Conservation (phyloP, 2,797 vertebrate genomes). For the Epinephelus coioides region DNA sequence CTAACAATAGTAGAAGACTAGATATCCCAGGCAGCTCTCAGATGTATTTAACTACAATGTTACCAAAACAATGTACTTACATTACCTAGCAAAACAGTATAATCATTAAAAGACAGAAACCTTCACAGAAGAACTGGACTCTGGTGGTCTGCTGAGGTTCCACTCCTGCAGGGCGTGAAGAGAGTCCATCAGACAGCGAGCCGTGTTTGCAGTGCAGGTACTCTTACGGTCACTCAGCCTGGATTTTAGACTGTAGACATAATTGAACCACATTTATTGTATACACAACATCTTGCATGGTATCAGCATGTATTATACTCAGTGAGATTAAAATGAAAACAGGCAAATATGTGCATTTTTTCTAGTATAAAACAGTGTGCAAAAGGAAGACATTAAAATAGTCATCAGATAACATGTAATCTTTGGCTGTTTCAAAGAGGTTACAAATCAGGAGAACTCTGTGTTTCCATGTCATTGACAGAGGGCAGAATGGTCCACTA, state of each 20-base stretch:
- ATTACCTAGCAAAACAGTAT: not conserved
- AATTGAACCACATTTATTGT: slow-evolving; percentile 15
- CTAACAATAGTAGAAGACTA: not conserved
- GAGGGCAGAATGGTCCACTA: slow-evolving; percentile 41
- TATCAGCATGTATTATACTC: not conserved
- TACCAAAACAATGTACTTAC: not conserved
- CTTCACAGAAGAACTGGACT: slow-evolving; percentile 74
- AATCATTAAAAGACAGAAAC: slow-evolving; percentile 59
- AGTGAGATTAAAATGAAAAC: not conserved
- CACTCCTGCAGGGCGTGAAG: slow-evolving; percentile 80
- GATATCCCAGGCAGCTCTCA: not conserved
- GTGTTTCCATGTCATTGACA: slow-evolving; percentile 10
- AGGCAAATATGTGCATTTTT: not conserved
- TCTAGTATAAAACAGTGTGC: not conserved
- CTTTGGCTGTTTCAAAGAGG: not conserved
- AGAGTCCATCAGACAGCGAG: slow-evolving; percentile 67
- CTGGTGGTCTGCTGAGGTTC: slow-evolving; percentile 63
- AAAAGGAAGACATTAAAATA: not conserved
- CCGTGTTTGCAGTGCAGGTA: slow-evolving; percentile 72
- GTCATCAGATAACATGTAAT: not conserved
- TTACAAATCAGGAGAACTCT: slow-evolving; percentile 4
- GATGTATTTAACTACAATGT: not conserved
- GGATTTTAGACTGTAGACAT: slow-evolving; percentile 74
- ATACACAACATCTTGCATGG: not conserved
- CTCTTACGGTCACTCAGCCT: slow-evolving; percentile 75